These are phyloP conservation scores for Callaeas wilsoni DNA, from an alignment of 2,113 vertebrate species.

Conservation along the genomic window DNA sequence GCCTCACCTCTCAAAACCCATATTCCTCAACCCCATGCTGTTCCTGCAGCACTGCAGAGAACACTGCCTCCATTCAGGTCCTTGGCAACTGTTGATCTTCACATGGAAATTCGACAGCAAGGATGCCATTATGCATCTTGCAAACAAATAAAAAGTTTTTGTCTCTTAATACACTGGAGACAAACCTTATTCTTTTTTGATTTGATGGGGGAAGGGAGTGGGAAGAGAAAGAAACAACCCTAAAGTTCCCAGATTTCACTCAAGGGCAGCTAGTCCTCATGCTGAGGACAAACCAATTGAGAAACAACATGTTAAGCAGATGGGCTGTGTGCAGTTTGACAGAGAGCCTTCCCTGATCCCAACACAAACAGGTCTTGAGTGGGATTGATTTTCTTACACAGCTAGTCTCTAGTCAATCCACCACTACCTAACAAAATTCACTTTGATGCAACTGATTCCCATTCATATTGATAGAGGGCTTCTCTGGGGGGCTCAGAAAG, in stretches of 20 bases:
- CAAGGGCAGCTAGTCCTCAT: neutral
- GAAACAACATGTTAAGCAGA: neutral
- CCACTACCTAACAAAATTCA: neutral
- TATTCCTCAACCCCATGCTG: neutral
- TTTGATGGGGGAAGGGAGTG: neutral
- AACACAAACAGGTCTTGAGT: neutral
- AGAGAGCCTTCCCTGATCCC: neutral
- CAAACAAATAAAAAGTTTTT: neutral
- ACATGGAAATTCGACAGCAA: neutral
- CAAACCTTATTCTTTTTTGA: neutral
- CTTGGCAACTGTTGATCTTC: neutral
- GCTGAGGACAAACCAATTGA: neutral
- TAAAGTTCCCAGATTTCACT: neutral
- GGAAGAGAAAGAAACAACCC: neutral
- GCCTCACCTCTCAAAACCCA: neutral
- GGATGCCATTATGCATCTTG: neutral
- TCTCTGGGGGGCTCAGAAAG: neutral
- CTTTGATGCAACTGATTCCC: neutral
- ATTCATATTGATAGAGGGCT: neutral
- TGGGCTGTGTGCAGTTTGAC: neutral
- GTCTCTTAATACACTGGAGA: neutral
- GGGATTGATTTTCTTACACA: neutral
- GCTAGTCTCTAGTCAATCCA: neutral
- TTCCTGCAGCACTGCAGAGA: neutral
- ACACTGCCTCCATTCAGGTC: neutral